Conservation (phyloP, 2,113 vertebrate genomes). For the Oxyura jamaicensis region DNA sequence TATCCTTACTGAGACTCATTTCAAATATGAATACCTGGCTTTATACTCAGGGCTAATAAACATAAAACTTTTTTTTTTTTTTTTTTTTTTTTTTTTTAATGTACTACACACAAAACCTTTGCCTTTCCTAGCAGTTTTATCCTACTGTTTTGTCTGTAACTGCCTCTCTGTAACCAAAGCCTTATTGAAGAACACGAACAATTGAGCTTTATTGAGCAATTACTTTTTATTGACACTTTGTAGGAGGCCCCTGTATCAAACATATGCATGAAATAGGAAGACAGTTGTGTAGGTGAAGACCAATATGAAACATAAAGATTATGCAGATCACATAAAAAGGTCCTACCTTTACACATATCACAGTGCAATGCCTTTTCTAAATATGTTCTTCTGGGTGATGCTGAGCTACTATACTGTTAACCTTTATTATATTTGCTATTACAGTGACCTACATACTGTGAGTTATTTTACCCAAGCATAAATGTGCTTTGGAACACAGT, state of each 20-base stretch:
- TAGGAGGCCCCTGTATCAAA: neutral
- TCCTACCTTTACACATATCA: neutral
- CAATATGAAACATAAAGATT: neutral
- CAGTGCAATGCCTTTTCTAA: neutral
- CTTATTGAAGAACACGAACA: neutral
- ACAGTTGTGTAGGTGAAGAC: neutral
- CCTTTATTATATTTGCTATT: neutral
- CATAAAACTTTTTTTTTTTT: neutral
- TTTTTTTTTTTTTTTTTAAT: too few relatives aligned
- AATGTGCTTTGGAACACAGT: neutral
- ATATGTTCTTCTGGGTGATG: neutral
- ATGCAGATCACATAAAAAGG: neutral
- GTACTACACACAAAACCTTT: neutral
- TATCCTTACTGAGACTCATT: neutral
- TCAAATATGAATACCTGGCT: neutral
- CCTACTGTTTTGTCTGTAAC: neutral
- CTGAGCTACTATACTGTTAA: neutral
- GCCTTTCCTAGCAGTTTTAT: neutral
- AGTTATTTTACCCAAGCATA: neutral
- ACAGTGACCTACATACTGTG: neutral
- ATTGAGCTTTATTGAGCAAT: neutral
- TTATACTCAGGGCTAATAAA: neutral
- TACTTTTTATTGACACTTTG: neutral
- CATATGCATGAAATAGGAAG: neutral
- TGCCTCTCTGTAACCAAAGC: neutral